Base-by-base conservation (phyloP, 1,140 invertebrate species). In the Cotesia chilonis region DNA sequence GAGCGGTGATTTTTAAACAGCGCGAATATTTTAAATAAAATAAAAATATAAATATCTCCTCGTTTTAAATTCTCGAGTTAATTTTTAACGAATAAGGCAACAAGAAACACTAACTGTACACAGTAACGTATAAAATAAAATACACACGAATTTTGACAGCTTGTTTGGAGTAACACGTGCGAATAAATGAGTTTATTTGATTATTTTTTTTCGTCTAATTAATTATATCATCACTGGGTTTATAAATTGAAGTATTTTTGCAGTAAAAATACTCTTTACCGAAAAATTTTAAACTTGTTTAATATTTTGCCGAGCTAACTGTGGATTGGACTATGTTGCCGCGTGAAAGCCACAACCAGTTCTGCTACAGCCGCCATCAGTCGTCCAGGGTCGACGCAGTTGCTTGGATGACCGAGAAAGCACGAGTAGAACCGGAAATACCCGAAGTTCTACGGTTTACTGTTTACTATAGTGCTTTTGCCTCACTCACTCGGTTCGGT, bases 281-380 rank as follows among this genome's bases (percentile, higher is more conserved):
- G 41, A 9, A 47, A 6, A 7, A 10, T 6, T 47, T 47, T 9
- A 9, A 47, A 47, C 6, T 47, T 47, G 5, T 9, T 9, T 47
- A 47, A 47, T 47, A 47, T 47, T 47, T 47, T 6, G 10, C 6
- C 38, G 68, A 38, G 35, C 4, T 55, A 64, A 74, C 28, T 20
- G 51, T 35, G 63, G 63, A 69, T 64, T 55, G 68, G 67, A 70
- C 72, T 76, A 77, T 80, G 66, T 76, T 81, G 78, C 78, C 79
- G 79, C 82, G 78, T 78, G 82, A 82, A 82, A 80, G 80, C 76
- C 77, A 81, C 77, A 77, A 81, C 79, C 80, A 79, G 79, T 83
- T 84, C 78, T 85, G 82, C 80, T 81, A 76, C 80, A 79, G 81
- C 82, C 81, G 84, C 84, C 83, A 85, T 85, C 78, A 80, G 79